A percentile compares a stretch with the other conserved stretches of the same genome.
Conservation (phyloP, 1,140 invertebrate species). For the Halictus rubicundus region DNA sequence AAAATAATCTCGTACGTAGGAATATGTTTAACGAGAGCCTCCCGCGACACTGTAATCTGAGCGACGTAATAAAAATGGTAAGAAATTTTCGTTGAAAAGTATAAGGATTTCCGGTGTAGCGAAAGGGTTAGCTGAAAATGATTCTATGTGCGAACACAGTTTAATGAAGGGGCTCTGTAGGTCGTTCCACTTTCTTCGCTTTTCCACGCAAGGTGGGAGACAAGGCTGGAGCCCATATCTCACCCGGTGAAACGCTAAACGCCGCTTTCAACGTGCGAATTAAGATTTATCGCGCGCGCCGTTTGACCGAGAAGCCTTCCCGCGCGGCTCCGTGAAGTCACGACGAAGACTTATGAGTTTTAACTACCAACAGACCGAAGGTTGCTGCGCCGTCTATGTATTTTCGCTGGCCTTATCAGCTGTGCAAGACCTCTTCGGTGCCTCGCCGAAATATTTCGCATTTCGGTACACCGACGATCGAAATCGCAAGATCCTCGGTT, state of each 20-base stretch:
- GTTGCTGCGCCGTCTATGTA: neutral
- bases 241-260: constrained; percentile 70
- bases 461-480: no score
- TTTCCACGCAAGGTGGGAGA: neutral
- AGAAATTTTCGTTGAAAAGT: no score
- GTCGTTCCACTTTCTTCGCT: neutral
- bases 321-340: constrained; percentile 67
- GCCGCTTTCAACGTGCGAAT: constrained; percentile 73
- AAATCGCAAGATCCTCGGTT: no score
- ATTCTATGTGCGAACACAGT: no score
- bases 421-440: neutral
- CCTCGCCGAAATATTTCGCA: neutral
- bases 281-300: constrained; percentile 72
- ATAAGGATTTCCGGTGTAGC: no score
- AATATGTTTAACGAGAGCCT: no score
- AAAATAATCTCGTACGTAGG: no score
- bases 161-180: no score
- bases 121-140: no score
- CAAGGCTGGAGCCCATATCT: constrained; percentile 57
- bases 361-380: neutral
- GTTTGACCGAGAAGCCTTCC: constrained; percentile 73
- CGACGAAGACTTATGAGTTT: constrained; percentile 70
- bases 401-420: neutral
- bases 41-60: no score
- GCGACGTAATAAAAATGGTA: no score